These are phyloP conservation scores for Gobiocypris rarus DNA, from an alignment of 2,113 vertebrate genomes.

Conservation along the genomic window DNA sequence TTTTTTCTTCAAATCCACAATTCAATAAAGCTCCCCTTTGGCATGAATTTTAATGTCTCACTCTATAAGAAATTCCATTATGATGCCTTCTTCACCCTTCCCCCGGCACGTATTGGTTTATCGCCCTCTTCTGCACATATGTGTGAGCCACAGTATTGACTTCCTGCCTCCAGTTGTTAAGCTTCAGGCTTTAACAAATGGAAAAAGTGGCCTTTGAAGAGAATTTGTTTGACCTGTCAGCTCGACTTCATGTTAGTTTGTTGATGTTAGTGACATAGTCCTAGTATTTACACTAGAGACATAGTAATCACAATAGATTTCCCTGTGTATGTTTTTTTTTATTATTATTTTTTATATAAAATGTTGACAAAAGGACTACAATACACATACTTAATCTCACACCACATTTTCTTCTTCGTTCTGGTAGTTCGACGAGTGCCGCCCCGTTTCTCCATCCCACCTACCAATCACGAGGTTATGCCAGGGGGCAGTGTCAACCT, in stretches of 20 bases:
- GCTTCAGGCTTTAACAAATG: slow-evolving; percentile 35
- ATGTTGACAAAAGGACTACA: neutral
- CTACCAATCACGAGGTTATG: slow-evolving; percentile 96
- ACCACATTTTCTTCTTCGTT: slow-evolving; percentile 30
- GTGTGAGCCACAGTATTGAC: slow-evolving; percentile 30
- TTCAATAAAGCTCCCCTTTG: slow-evolving; percentile 38
- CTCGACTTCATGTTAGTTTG: slow-evolving; percentile 25
- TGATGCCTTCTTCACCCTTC: neutral
- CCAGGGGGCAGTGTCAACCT: slow-evolving; percentile 95
- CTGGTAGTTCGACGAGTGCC: slow-evolving; percentile 93
- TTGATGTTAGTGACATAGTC: slow-evolving; percentile 16
- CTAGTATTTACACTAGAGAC: neutral
- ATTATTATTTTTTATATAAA: neutral
- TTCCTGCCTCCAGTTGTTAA: slow-evolving; percentile 43
- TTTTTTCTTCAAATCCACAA: slow-evolving; percentile 14
- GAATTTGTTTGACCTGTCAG: slow-evolving; percentile 34
- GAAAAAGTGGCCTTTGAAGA: slow-evolving; percentile 32
- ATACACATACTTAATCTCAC: neutral
- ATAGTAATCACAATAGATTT: slow-evolving; percentile 1
- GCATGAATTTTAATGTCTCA: slow-evolving; percentile 41
- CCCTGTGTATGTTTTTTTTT: neutral
- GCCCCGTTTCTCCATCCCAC: slow-evolving; percentile 98
- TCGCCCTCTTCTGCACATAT: slow-evolving; percentile 8
- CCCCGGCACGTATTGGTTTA: slow-evolving; percentile 17
- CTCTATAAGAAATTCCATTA: slow-evolving; percentile 33